Base-by-base conservation (phyloP, 2,113 vertebrate species). In the Probosciger aterrimus region DNA sequence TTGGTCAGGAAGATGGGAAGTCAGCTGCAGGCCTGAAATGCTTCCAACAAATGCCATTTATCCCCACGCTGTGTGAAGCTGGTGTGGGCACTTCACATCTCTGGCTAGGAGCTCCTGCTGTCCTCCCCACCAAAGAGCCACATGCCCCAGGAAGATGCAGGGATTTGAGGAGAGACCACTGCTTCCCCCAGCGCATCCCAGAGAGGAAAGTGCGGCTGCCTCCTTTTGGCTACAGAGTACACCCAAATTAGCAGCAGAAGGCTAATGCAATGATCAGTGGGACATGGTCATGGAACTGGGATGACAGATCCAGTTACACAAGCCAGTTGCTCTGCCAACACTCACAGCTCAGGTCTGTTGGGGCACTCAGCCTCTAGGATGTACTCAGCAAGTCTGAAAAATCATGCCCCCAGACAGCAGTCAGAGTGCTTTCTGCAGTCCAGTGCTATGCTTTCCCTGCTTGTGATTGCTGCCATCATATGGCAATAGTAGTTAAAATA, bases 241-340 rank as follows among this genome's bases (percentile, higher is more conserved):
- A 31, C 41, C 33, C 11, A 7, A 44, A 75, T 46, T 14, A 70
- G 49, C 52, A 74, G 53, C 63, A 67, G 20, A 14, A 81, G 31
- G 74, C 7, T 12, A 44, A 9, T 2, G 23, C 28, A 35, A 20
- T 4, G 12, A 59, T 44, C 0, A 62, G 5, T 0, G 3, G 55
- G 49, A 73, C 7, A 7, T 0, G 1, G 25, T 49, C 43, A 70
- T 2, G 2, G 9, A 85, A 55, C 44, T n/a, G 30, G 60, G 50
- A 47, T 33, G 60, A 55, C 24, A 31, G 13, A 64, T 28, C 49
- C 70, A 91, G 55, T 41, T 44, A n/a, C 23, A 35, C 0, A 0
- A 41, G 59, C 20, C n/a, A 28, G 44, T 14, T 39, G 25, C 81
- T 75, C 67, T 77, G 68, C 46, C 76, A 86, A 7, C 4, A 50